A percentile compares a stretch with the other conserved stretches of the same genome.
Conservation (phyloP, 2,797 vertebrate genomes). For the Sphenopsis melanotis region DNA sequence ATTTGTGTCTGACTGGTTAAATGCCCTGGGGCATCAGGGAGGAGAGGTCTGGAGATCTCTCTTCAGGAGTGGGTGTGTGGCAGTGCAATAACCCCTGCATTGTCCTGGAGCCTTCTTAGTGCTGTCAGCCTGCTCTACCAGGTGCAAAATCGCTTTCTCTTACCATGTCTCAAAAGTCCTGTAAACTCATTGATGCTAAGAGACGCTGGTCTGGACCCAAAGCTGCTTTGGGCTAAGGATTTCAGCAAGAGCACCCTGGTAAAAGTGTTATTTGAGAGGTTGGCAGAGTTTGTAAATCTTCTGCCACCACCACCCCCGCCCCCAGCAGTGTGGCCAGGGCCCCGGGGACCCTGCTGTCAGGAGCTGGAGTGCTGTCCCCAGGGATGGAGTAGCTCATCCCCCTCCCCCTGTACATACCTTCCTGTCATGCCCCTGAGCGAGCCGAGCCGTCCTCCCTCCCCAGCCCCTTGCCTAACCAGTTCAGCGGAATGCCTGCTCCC, state of each 20-base stretch:
- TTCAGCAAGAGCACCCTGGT: background rate
- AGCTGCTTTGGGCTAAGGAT: background rate
- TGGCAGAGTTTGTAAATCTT: background rate
- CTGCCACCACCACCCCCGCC: background rate
- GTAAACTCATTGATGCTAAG: background rate
- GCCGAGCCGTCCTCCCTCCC: conserved; percentile 22
- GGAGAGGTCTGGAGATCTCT: background rate
- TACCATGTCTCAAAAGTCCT: background rate
- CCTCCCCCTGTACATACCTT: conserved; percentile 65
- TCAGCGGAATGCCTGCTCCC: conserved; percentile 77
- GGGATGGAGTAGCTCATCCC: conserved; percentile 25
- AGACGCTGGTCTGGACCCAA: background rate
- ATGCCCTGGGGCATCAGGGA: background rate
- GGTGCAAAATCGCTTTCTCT: background rate
- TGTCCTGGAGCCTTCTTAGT: background rate
- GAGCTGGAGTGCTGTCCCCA: background rate
- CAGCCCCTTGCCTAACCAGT: conserved; percentile 78
- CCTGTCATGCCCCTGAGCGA: conserved; percentile 64
- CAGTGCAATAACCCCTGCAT: background rate
- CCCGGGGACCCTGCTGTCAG: background rate
- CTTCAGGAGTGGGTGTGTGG: background rate
- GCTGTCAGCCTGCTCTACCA: background rate
- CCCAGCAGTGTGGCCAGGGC: background rate
- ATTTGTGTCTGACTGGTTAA: background rate
- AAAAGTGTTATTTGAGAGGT: background rate